Percentiles rank a stretch among this genome's conserved stretches.
Conservation (phyloP, 2,888 invertebrate genomes). For the Tachystola acroxantha region DNA sequence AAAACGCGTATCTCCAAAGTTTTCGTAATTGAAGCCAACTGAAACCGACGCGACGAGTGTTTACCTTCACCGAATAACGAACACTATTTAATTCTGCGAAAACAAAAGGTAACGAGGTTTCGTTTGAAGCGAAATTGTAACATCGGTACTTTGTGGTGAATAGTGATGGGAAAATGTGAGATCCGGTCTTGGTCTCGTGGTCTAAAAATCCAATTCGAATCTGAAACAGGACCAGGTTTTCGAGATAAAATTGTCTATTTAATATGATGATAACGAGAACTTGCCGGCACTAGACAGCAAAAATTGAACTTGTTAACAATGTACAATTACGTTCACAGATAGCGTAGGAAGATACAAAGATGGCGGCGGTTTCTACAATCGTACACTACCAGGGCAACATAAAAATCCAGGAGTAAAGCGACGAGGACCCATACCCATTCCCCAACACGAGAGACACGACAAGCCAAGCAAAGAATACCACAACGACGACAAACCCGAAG, state of each 20-base stretch:
- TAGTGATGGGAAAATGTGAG: too few species aligned
- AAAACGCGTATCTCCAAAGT: neutral
- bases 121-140: constrained; percentile 17
- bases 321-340: too few species aligned
- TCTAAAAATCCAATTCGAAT: too few species aligned
- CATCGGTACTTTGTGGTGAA: too few species aligned
- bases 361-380: constrained; percentile 71
- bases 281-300: too few species aligned
- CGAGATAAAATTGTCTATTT: too few species aligned
- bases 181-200: too few species aligned
- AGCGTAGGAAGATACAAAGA: constrained; percentile 52
- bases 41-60: constrained; percentile 1
- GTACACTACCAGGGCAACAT: constrained; percentile 57
- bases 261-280: too few species aligned
- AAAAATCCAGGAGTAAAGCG: constrained; percentile 67
- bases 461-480: constrained; percentile 60
- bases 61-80: neutral
- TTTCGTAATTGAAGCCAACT: neutral
- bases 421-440: constrained; percentile 67
- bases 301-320: too few species aligned
- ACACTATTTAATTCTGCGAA: constrained; percentile 12
- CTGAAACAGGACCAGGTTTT: too few species aligned
- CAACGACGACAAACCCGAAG: constrained; percentile 57
- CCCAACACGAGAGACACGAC: constrained; percentile 61
- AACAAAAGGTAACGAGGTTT: constrained; percentile 23